phyloP scores from a whole-genome alignment of 2,888 invertebrate genomes.

The Diaphora mendica region DNA sequence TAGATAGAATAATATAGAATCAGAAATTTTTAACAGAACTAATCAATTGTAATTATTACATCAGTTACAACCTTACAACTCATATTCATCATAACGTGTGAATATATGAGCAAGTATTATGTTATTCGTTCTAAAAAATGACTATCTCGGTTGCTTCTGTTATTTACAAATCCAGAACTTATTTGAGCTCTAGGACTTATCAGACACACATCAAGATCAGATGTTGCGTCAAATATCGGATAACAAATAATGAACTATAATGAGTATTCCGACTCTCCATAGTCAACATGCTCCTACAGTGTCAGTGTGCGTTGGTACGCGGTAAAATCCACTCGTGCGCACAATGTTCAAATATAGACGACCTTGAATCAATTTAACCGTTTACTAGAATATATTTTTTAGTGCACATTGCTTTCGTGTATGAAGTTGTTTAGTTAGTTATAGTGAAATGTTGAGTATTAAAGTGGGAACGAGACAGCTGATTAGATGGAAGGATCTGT shows the following conservation, averaged over 20 bases:
- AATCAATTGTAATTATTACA: too few species aligned
- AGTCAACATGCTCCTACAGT: too few species aligned
- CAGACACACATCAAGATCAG: constrained; percentile 35
- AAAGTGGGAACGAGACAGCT: constrained; percentile 69
- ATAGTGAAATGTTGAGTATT: constrained; percentile 65
- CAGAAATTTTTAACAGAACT: too few species aligned
- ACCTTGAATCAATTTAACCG: constrained; percentile 56
- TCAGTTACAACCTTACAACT: too few species aligned
- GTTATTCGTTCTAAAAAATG: neutral
- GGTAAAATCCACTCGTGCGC: constrained; percentile 69
- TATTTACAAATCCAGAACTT: neutral
- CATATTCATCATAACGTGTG: too few species aligned
- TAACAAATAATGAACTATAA: constrained; percentile 38
- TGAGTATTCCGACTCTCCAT: constrained; percentile 15
- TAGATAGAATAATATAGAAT: too few species aligned
- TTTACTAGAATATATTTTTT: constrained; percentile 21
- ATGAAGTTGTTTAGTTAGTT: constrained; percentile 42
- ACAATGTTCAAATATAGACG: constrained; percentile 57
- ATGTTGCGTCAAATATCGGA: constrained; percentile 50
- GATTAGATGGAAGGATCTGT: constrained; percentile 63
- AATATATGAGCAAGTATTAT: too few species aligned
- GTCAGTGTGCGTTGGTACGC: constrained; percentile 59
- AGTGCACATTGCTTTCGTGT: neutral
- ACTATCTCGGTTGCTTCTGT: neutral
- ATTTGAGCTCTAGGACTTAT: neutral